Conservation (phyloP, 2,797 vertebrate genomes). For the Limnodromus scolopaceus region DNA sequence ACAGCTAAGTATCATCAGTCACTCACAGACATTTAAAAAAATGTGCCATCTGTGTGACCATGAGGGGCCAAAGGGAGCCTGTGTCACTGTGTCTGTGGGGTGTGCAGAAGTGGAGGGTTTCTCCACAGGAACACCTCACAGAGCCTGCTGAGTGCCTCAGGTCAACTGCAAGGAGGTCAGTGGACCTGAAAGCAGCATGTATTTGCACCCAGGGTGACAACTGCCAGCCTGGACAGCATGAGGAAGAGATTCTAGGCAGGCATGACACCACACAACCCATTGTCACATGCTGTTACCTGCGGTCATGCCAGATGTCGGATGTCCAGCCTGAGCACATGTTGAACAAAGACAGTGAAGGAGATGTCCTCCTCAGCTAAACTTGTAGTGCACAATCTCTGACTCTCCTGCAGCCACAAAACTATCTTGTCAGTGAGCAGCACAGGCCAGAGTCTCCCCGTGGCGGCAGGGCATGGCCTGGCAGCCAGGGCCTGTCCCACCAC, state of each 20-base stretch:
- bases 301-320: rapidly evolving
- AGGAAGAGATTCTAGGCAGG: neutral
- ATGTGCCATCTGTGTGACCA: neutral
- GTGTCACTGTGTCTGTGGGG: neutral
- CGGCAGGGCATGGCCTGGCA: neutral
- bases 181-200: neutral
- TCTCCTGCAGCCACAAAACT: neutral
- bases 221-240: neutral
- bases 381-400: neutral
- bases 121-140: neutral
- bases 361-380: neutral
- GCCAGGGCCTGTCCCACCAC: neutral
- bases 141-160: neutral
- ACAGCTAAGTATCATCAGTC: neutral
- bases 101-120: neutral
- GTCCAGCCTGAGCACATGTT: neutral
- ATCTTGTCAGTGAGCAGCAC: neutral
- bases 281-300: neutral
- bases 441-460: neutral
- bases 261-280: neutral
- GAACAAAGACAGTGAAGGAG: neutral
- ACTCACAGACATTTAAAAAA: neutral
- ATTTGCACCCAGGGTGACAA: neutral
- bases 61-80: neutral
- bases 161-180: neutral